Base-by-base conservation (phyloP, 2,888 invertebrate species). In the Ormyrus rosae region DNA sequence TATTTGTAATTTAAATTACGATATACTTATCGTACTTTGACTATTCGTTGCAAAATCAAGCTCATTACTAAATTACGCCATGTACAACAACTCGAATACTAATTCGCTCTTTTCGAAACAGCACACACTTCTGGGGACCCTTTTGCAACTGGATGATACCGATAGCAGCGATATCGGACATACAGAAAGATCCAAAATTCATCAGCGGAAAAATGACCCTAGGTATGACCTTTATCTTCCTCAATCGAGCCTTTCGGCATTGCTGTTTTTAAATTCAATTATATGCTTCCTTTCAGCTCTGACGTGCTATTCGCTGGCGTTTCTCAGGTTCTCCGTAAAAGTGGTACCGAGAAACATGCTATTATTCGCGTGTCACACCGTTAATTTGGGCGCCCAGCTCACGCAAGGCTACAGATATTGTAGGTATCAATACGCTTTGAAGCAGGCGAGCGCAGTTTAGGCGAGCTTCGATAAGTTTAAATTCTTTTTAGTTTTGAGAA, bases 111-210 rank as follows among this genome's bases (percentile, higher is more conserved):
- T 34, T 34, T 34, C 34, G 34, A 2, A 34, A 34, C 91, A 97
- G 97, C 92, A 96, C 97, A 82, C 98, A 99, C 92, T 99, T 99
- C 91, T 99, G 98, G 98, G 99, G 98, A 56, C 98, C 98, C 78
- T 95, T 98, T 71, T 98, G 98, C 64, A 99, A 99, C 91, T 99
- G 99, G 99, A 98, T 98, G 46, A 96, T 99, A 87, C 99, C 99
- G 11, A 88, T 99, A 85, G 99, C 99, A 68, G 98, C 99, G 7
- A 92, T 99, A 81, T 95, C 96, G 81, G 99, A 99, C 91, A 94
- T 95, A 80, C 94, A 94, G 85, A 97, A 96, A 90, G 96, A 97
- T 90, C 97, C 98, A 6, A 96, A 95, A 89, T 95, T 95, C 88
- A 98, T 99, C 84, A 98, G 98, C 92, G 98, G 98, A 46, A 97